Base-by-base conservation (phyloP, 2,113 vertebrate species). In the Gorsachius goisagi region DNA sequence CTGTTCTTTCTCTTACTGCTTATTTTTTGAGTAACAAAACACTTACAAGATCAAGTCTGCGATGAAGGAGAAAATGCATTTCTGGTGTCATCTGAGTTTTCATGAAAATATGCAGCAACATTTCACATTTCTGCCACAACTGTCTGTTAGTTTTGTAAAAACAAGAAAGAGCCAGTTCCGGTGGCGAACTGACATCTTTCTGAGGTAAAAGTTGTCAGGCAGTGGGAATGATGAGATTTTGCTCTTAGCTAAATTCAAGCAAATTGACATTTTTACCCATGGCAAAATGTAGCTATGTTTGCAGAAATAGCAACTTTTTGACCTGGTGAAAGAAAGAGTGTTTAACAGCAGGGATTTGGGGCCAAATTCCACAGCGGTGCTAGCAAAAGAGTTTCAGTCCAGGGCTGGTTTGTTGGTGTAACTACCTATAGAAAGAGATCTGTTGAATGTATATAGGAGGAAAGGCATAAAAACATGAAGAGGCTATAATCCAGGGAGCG, bases 231-330 rank as follows among this genome's bases (percentile, higher is more conserved):
- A 92, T 45, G 92, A 82, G 90, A 96, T 93, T 93, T 96, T 93
- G 86, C 92, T 97, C 86, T 92, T 88, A 91, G 94, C 96, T 73
- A 97, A 95, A 95, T 88, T 93, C 92, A 83, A 88, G 81, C 77
- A 85, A 95, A 82, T 35, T 91, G 92, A 95, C 92, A 88, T 79
- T 97, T 95, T 95, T 69, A 95, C 89, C 92, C 50, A 3, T 79
- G 89, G 92, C 89, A 92, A 92, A 96, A 95, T 50, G 66, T 62
- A 84, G 66, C 60, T 32, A 4, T 37, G 59, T 35, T 76, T 87
- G 84, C 77, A 62, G 62, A 82, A 92, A 58, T 9, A 95, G 45
- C 13, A 66, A 37, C 45, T 89, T 75, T 39, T 22, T 87, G 86
- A 93, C 80, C 80, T 11, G 41, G 37, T 81, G 69, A 66, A 52